Conservation (phyloP, 2,888 invertebrate genomes). For the Omphaloscelis lunosa region DNA sequence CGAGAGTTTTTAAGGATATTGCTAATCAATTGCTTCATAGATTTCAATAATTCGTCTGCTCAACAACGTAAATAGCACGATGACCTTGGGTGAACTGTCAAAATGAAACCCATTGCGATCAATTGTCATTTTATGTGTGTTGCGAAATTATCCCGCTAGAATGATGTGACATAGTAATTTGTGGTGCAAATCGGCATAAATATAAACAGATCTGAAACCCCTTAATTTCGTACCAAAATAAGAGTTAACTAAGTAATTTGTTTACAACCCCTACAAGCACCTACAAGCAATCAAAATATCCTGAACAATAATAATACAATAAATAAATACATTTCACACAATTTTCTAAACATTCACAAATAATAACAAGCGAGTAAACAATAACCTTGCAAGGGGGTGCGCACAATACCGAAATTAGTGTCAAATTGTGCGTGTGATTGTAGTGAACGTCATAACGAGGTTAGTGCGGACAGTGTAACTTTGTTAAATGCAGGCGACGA, state of each 20-base stretch:
- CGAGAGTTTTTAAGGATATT: too few species aligned
- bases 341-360: constrained; percentile 20
- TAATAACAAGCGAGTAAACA: constrained; percentile 44
- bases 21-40: too few species aligned
- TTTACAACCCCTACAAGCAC: constrained; percentile 1
- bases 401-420: constrained; percentile 67
- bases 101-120: too few species aligned
- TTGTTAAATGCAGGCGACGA: constrained; percentile 53
- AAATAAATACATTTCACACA: constrained; percentile 31
- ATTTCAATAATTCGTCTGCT: too few species aligned
- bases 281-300: constrained; percentile 43
- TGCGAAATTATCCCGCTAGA: too few species aligned
- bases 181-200: background rate
- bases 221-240: background rate
- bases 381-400: constrained; percentile 56
- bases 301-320: constrained; percentile 19
- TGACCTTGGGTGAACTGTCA: too few species aligned
- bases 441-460: constrained; percentile 60
- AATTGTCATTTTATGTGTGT: too few species aligned
- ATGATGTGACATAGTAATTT: background rate
- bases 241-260: background rate
- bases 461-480: constrained; percentile 53
- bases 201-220: background rate
- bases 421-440: constrained; percentile 67
- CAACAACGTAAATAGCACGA: too few species aligned